Base-by-base conservation (phyloP, 2,888 invertebrate species). In the Dione juno region DNA sequence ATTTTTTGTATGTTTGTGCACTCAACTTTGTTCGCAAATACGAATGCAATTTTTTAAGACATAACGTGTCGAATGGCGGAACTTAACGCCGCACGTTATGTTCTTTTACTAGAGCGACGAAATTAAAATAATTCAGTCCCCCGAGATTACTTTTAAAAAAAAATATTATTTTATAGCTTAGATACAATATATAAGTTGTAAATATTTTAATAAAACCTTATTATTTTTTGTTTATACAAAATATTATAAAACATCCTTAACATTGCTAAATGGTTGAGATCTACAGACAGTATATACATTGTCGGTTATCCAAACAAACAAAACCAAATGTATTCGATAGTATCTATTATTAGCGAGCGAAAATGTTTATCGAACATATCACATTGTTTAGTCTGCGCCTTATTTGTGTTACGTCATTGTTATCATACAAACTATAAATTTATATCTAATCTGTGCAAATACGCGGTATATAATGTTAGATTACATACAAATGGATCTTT, bases 301-400 rank as follows among this genome's bases (percentile, higher is more conserved):
- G 19, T 50, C 5, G 11, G 19, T 13, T 50, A 50, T 50, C 11
- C 11, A n/a, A 16, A 37, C 11, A n/a, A 16, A 37, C 16, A 11
- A 37, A 37, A 11, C 57, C 57, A 37, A 16, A 2, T 16, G 16
- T 16, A 37, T 57, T 57, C 37, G 37, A 1, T 57, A 11, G 16
- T 57, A 16, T 37, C 16, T 57, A 10, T 57, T 57, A 16, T 37
- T 37, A 37, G 37, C n/a, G 3, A 57, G 11, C 16, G 37, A 37
- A 57, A 37, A 57, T 57, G 37, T 57, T 57, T 57, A 57, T 57
- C 16, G 57, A 16, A 57, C 37, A 37, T 37, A 13, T 57, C 37
- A 16, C 37, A 16, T 57, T 57, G 37, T 40, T 57, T 19, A 37
- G 57, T 37, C 57, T 37, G 37, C 11, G 37, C 16, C 16, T 57